Evolutionary conservation across 2,113 vertebrate species (phyloP).

Genomic region (Grammomys dolichurus): DNA sequence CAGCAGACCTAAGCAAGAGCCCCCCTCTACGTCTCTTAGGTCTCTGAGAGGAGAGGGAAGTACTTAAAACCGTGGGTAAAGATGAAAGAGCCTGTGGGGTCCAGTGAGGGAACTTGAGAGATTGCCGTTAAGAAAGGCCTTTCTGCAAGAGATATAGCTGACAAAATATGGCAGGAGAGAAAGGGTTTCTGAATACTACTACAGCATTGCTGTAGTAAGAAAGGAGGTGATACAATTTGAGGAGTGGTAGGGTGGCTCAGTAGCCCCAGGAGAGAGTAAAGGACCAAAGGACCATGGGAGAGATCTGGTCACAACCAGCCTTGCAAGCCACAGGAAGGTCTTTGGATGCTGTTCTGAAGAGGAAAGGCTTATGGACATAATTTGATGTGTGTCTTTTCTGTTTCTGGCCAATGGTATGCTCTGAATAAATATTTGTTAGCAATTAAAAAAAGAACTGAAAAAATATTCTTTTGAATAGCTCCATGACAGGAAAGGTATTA

Average conservation of each 20-base stretch:
- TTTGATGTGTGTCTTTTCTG: neutral
- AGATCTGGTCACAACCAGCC: fast-evolving
- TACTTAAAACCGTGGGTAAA: neutral
- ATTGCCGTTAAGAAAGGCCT: neutral
- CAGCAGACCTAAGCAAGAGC: no score
- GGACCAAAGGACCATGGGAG: neutral
- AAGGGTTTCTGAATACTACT: neutral
- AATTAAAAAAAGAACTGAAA: neutral
- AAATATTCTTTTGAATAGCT: neutral
- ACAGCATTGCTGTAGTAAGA: neutral
- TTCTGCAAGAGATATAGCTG: neutral
- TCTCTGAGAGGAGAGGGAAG: neutral
- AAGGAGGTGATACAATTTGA: no score
- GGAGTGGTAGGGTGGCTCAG: no score
- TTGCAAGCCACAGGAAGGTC: fast-evolving
- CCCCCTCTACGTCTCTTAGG: neutral
- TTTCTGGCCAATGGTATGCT: neutral
- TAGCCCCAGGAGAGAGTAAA: fast-evolving
- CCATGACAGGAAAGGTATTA: neutral
- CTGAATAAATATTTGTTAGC: constrained; percentile 26
- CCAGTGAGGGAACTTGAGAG: no score
- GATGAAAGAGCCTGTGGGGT: neutral
- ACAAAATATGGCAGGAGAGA: neutral
- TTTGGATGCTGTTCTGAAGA: neutral
- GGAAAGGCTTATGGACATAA: neutral